Percentiles rank a stretch among this genome's conserved stretches.
These are phyloP conservation scores for Orycteropus afer DNA, from an alignment of 2,113 vertebrate genomes.

Conservation along the genomic window DNA sequence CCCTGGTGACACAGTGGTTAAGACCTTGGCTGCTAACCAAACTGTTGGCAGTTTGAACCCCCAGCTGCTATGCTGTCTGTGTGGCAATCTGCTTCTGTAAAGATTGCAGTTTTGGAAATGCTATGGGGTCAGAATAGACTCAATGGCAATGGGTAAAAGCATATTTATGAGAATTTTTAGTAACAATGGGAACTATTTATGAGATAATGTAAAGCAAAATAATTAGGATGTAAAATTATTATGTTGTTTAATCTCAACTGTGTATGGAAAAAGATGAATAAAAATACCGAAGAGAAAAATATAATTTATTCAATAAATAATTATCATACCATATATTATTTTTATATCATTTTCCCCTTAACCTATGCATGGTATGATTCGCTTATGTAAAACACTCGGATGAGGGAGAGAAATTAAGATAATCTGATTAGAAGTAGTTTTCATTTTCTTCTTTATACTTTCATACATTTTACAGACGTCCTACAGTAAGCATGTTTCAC, in stretches of 20 bases:
- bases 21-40: neutral
- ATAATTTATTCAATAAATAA: neutral
- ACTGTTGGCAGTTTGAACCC: neutral
- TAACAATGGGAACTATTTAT: neutral
- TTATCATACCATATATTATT: neutral
- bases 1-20: neutral
- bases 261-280: conserved; percentile 10
- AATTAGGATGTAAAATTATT: neutral
- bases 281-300: neutral
- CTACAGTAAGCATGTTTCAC: neutral
- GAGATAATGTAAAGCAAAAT: conserved; percentile 2
- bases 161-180: conserved; percentile 32
- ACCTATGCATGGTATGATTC: neutral
- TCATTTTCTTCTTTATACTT: neutral
- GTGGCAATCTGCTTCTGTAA: neutral
- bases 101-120: neutral
- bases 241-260: conserved; percentile 1
- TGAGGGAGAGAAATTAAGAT: neutral
- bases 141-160: neutral
- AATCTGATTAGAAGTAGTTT: neutral
- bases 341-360: neutral
- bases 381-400: neutral
- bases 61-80: neutral
- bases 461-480: neutral
- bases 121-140: neutral